Evolutionary conservation across 2,797 vertebrate genomes (phyloP).

Genomic region (Dermochelys coriacea): DNA sequence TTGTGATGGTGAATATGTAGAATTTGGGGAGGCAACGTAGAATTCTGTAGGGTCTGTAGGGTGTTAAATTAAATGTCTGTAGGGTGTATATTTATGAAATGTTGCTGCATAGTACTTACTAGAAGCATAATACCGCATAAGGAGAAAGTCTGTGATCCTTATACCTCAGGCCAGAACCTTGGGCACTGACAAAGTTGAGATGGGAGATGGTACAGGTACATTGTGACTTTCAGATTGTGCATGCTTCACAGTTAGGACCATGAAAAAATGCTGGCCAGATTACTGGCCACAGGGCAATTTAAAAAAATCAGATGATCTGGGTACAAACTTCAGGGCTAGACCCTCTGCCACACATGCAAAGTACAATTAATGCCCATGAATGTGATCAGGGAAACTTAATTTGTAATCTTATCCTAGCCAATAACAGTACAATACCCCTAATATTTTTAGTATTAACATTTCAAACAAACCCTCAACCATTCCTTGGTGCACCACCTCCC

Average conservation of each 20-base stretch:
- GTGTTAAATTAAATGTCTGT: too few species aligned
- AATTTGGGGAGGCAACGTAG: not conserved
- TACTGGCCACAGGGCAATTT: not conserved
- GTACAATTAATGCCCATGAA: not conserved
- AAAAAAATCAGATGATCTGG: not conserved
- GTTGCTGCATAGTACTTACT: not conserved
- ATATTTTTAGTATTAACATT: not conserved
- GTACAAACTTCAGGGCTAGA: not conserved
- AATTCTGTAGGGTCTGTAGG: too few species aligned
- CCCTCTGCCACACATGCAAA: not conserved
- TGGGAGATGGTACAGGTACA: not conserved
- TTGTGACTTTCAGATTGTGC: not conserved
- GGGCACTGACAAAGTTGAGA: not conserved
- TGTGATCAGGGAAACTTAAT: not conserved
- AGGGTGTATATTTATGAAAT: not conserved
- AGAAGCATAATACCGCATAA: not conserved
- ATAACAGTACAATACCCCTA: not conserved
- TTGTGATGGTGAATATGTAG: not conserved
- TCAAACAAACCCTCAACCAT: not conserved
- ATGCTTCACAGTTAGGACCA: not conserved
- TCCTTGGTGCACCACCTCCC: accelerated
- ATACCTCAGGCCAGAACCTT: not conserved
- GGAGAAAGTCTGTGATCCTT: not conserved
- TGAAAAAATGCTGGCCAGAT: not conserved
- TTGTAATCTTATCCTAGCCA: accelerated